Conservation (phyloP, 2,113 vertebrate species). For the Nyctereutes procyonoides region DNA sequence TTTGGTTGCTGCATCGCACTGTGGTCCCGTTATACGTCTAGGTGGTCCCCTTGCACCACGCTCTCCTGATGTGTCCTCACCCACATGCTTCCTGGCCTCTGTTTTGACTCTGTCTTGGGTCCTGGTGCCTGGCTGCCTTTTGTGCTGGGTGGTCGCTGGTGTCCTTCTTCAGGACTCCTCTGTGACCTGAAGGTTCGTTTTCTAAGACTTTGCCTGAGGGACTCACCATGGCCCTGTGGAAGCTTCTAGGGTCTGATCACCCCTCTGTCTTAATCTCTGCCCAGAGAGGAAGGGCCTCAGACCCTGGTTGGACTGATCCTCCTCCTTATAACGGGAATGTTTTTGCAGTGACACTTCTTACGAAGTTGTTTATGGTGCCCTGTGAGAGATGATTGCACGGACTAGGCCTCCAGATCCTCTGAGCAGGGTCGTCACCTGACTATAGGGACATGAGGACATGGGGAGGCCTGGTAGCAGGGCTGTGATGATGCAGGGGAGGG, state of each 20-base stretch:
- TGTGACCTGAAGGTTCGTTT: no score
- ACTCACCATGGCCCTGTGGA: fast-evolving
- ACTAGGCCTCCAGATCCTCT: background rate
- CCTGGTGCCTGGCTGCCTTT: fast-evolving
- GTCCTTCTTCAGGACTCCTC: background rate
- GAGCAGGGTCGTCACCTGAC: background rate
- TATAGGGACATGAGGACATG: no score
- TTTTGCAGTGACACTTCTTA: background rate
- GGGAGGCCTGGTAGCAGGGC: background rate
- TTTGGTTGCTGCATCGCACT: fast-evolving
- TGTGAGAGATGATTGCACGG: background rate
- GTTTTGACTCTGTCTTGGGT: background rate
- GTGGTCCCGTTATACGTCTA: fast-evolving
- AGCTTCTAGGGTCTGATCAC: background rate
- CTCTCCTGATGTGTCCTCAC: fast-evolving
- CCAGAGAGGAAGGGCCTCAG: background rate
- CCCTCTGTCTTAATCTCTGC: background rate
- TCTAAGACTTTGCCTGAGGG: no score
- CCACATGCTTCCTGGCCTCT: background rate
- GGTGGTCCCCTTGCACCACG: fast-evolving
- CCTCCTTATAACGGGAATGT: background rate
- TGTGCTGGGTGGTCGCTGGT: fast-evolving
- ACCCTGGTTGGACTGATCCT: background rate
- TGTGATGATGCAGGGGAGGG: background rate
- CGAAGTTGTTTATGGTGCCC: background rate